Conservation (phyloP, 2,797 vertebrate species). For the Liasis olivaceus region DNA sequence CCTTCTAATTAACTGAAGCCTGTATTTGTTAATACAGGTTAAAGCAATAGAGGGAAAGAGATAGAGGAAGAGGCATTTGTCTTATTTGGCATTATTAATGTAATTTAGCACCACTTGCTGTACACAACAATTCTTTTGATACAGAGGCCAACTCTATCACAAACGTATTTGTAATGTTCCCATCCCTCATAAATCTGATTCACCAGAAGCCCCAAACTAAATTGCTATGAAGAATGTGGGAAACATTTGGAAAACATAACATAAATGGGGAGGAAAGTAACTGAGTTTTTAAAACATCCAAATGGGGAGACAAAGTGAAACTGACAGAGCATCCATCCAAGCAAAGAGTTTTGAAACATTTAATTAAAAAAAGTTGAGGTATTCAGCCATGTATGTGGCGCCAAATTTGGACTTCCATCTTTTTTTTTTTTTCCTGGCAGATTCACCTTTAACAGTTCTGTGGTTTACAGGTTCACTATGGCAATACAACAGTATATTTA, state of each 20-base stretch:
- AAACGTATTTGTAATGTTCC: background rate
- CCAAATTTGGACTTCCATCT: background rate
- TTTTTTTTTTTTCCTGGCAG: background rate
- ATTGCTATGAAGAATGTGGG: background rate
- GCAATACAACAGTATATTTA: background rate
- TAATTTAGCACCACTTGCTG: background rate
- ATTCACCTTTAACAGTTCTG: background rate
- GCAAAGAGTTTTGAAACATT: background rate
- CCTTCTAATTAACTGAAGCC: background rate
- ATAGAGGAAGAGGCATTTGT: background rate
- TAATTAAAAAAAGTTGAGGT: background rate
- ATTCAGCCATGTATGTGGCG: background rate
- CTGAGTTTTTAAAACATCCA: background rate
- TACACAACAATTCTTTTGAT: background rate
- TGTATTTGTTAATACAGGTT: background rate
- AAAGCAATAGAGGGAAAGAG: background rate
- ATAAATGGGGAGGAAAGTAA: background rate
- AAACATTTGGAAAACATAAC: background rate
- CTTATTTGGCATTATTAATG: background rate
- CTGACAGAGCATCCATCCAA: background rate
- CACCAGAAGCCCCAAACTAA: background rate
- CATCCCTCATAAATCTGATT: background rate
- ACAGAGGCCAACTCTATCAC: background rate
- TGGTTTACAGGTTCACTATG: background rate
- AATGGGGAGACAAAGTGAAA: background rate